Percentiles rank a stretch among this genome's conserved stretches.
Conservation (phyloP, 2,797 vertebrate genomes). For the Alcedo quadribrachys region DNA sequence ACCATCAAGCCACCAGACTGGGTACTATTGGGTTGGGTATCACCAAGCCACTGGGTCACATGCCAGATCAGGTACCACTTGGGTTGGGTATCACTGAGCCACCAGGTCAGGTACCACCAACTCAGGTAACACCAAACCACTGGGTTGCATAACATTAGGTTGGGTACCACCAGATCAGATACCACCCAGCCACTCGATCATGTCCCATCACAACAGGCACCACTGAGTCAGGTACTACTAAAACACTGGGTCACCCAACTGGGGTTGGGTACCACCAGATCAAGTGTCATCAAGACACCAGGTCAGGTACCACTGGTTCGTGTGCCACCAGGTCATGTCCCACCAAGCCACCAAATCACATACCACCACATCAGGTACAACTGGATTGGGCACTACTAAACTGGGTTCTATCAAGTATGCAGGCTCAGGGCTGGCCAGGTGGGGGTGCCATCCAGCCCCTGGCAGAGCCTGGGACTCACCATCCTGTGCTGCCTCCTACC, state of each 20-base stretch:
- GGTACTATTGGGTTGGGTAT: neutral
- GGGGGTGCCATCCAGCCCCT: neutral
- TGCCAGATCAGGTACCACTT: too few species aligned
- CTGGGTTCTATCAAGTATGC: accelerated
- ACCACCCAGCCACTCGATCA: neutral
- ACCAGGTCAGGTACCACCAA: too few species aligned
- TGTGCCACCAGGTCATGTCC: neutral
- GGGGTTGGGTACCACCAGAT: neutral
- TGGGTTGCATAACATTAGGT: too few species aligned
- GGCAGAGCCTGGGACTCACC: accelerated
- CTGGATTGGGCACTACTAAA: neutral
- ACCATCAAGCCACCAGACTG: neutral
- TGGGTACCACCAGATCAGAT: too few species aligned
- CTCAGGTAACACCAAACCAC: too few species aligned
- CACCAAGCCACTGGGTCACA: neutral
- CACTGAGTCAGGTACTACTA: too few species aligned
- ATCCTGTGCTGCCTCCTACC: neutral
- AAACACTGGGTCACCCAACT: neutral
- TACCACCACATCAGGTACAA: neutral
- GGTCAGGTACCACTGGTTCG: too few species aligned
- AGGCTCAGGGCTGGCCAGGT: neutral
- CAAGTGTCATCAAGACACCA: neutral
- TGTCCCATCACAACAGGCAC: neutral
- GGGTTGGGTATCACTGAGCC: too few species aligned
- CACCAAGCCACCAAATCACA: neutral